A percentile compares a stretch with the other conserved stretches of the same genome.
phyloP scores from a whole-genome alignment of 2,888 invertebrate genomes.

The Seladonia tumulorum region DNA sequence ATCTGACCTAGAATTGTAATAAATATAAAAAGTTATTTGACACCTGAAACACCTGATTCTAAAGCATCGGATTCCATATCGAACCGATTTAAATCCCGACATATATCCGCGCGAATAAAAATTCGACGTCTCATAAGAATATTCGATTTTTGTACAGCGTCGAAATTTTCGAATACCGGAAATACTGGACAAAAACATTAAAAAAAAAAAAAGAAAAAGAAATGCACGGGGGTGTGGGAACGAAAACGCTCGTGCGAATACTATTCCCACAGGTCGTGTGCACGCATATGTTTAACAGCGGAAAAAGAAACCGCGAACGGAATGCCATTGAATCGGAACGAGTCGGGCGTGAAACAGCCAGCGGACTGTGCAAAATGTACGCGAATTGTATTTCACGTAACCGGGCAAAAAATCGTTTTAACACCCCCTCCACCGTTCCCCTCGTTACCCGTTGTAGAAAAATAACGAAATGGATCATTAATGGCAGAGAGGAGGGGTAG shows the following conservation, averaged over 20 bases:
- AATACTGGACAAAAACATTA: background rate
- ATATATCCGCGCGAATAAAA: background rate
- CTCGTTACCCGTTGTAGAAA: background rate
- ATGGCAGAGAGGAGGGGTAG: background rate
- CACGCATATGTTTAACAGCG: constrained; percentile 7
- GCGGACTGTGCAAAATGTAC: constrained; percentile 35
- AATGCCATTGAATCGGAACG: constrained; percentile 38
- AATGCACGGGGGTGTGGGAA: background rate
- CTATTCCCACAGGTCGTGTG: constrained; percentile 23
- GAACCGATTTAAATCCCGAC: no score
- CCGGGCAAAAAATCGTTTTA: background rate
- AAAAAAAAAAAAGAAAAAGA: background rate
- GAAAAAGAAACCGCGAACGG: constrained; percentile 33
- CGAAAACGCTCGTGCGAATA: constrained; percentile 23
- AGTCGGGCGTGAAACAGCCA: constrained; percentile 48
- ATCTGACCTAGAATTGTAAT: no score
- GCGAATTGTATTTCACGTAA: constrained; percentile 15
- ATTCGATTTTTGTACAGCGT: background rate
- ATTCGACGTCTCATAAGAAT: background rate
- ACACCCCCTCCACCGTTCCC: background rate
- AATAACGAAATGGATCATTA: constrained; percentile 31
- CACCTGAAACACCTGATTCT: no score
- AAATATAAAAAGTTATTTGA: no score
- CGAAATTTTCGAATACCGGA: background rate
- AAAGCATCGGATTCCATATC: no score